phyloP scores from a whole-genome alignment of 2,113 vertebrate species.

The Taurulus bubalis region DNA sequence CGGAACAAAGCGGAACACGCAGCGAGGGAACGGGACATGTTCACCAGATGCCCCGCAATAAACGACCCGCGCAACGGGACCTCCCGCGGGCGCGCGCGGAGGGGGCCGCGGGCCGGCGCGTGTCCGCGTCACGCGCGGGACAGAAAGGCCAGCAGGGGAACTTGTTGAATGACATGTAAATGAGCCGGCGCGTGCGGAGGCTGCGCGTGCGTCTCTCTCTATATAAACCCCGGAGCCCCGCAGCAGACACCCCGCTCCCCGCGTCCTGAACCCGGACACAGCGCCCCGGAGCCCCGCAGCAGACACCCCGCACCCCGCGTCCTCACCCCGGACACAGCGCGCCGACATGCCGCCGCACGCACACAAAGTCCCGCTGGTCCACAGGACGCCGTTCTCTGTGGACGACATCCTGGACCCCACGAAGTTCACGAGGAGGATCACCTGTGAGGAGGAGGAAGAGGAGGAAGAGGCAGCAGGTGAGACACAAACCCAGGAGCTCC shows the following conservation, averaged over 20 bases:
- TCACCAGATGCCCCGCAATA: conserved; percentile 78
- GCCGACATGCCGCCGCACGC: conserved; percentile 56
- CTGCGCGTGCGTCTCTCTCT: not conserved
- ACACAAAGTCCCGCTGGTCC: conserved; percentile 42
- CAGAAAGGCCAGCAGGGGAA: not conserved
- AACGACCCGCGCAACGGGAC: not conserved
- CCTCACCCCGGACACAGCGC: not conserved
- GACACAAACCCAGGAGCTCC: not conserved
- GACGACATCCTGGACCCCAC: conserved; percentile 80
- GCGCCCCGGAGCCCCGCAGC: not conserved
- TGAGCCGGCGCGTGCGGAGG: conserved; percentile 53
- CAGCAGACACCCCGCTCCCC: not conserved
- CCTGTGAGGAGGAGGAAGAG: too few species aligned
- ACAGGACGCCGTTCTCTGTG: conserved; percentile 77
- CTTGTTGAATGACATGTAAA: conserved; percentile 74
- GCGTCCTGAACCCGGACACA: not conserved
- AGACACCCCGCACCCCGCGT: not conserved
- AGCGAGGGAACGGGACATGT: conserved; percentile 75
- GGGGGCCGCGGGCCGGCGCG: conserved; percentile 47
- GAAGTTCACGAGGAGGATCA: conserved; percentile 69
- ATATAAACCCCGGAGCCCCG: not conserved
- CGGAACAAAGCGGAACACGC: conserved; percentile 78
- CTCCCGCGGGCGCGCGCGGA: conserved; percentile 47
- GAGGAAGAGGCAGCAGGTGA: conserved; percentile 52
- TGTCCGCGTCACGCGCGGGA: conserved; percentile 53